These are phyloP conservation scores for Anneissia japonica DNA, from an alignment of 35 echinoderm and acorn worm species.

Conservation along the genomic window DNA sequence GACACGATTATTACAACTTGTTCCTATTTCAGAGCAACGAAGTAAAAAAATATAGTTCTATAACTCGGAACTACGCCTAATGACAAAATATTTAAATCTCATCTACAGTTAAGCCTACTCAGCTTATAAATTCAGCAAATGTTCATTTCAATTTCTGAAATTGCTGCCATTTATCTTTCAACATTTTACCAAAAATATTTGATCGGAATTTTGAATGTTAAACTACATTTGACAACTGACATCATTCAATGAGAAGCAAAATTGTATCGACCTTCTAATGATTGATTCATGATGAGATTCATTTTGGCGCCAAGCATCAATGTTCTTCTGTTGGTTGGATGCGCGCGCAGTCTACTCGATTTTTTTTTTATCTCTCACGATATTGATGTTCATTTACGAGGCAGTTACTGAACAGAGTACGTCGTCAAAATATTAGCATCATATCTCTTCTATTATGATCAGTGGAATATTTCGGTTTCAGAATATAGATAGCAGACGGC, in stretches of 20 bases:
- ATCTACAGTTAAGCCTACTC: no score
- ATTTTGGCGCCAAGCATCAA: neutral
- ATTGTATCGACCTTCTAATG: neutral
- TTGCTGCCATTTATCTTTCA: neutral
- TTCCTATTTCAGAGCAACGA: no score
- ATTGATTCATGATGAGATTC: neutral
- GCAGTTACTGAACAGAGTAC: neutral
- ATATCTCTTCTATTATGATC: neutral
- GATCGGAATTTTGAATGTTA: neutral
- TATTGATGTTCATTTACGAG: neutral
- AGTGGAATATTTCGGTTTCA: neutral
- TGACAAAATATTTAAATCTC: no score
- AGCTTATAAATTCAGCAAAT: no score
- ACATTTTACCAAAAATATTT: neutral
- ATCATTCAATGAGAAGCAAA: neutral
- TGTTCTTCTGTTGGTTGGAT: neutral
- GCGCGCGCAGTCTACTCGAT: neutral
- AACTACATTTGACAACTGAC: neutral
- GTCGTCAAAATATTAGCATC: neutral
- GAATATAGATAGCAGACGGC: neutral
- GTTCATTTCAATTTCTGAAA: no score
- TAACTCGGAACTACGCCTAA: no score
- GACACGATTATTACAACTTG: no score
- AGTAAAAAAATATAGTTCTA: no score
- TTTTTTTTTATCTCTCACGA: neutral